Conservation (phyloP, 1,140 invertebrate species). For the Drosophila baimaii region DNA sequence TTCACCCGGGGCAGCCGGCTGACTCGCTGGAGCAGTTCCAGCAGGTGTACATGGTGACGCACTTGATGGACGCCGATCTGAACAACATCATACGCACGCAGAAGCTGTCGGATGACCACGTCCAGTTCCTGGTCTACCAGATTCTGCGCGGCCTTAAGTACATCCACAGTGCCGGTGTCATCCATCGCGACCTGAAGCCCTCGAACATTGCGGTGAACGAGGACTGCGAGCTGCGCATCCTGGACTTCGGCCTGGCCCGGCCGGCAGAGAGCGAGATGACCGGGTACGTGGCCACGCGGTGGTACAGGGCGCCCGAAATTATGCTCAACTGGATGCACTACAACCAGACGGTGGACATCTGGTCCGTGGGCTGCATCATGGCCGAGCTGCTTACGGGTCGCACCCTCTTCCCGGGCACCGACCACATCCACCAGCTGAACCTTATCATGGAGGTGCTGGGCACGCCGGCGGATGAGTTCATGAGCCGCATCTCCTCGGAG, state of each 20-base stretch:
- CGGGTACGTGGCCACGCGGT: constrained; percentile 98
- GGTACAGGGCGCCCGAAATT: constrained; percentile 98
- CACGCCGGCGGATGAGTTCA: constrained; percentile 95
- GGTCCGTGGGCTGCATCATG: constrained; percentile 99
- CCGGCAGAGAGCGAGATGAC: constrained; percentile 99
- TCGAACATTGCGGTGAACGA: constrained; percentile 99
- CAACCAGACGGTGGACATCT: constrained; percentile 99
- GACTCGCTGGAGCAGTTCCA: constrained; percentile 91
- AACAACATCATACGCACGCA: constrained; percentile 99
- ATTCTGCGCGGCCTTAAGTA: constrained; percentile 99
- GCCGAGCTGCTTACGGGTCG: constrained; percentile 96
- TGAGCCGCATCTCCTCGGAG: constrained; percentile 97
- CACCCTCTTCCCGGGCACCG: constrained; percentile 97
- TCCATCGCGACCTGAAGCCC: constrained; percentile 99
- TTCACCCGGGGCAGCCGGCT: constrained; percentile 89
- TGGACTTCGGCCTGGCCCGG: constrained; percentile 99
- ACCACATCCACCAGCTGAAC: constrained; percentile 99
- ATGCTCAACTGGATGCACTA: constrained; percentile 99
- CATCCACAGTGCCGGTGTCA: constrained; percentile 99
- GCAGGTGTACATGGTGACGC: constrained; percentile 98
- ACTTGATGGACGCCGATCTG: constrained; percentile 99
- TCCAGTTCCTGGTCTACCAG: constrained; percentile 99
- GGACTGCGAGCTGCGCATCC: constrained; percentile 99
- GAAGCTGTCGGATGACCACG: constrained; percentile 98
- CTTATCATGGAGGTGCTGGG: constrained; percentile 97